These are phyloP conservation scores for Myiagra hebetior DNA, from an alignment of 2,113 vertebrate species.

Conservation along the genomic window DNA sequence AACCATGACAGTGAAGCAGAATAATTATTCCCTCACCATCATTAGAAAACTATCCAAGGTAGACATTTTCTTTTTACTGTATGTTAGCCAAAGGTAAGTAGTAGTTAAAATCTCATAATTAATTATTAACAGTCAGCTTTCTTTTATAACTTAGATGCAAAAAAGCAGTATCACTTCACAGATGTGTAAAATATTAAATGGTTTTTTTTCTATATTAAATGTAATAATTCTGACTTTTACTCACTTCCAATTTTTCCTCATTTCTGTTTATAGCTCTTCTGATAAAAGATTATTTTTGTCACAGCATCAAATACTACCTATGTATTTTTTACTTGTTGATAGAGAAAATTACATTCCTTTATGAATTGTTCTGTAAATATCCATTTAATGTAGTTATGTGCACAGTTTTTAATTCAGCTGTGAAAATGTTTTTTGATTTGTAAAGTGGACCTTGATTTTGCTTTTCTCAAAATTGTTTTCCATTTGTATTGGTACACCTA, in stretches of 20 bases:
- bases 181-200: background rate
- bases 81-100: slow-evolving; percentile 45
- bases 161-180: background rate
- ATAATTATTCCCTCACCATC: slow-evolving; percentile 20
- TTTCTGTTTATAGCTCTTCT: background rate
- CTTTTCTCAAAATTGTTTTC: background rate
- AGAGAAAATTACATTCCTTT: background rate
- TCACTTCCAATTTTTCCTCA: background rate
- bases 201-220: background rate
- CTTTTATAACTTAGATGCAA: slow-evolving; percentile 46
- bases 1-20: slow-evolving; percentile 35
- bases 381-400: background rate
- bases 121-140: slow-evolving; percentile 46
- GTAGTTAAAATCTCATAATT: slow-evolving; percentile 64
- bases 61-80: slow-evolving; percentile 62
- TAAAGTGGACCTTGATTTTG: background rate
- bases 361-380: background rate
- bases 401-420: background rate
- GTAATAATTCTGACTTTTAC: background rate
- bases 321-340: background rate
- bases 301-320: background rate
- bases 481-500: background rate
- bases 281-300: background rate
- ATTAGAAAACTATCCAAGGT: slow-evolving; percentile 35
- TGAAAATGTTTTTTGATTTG: background rate